phyloP scores from a whole-genome alignment of 2,888 invertebrate species.

The Escarpia spicata region DNA sequence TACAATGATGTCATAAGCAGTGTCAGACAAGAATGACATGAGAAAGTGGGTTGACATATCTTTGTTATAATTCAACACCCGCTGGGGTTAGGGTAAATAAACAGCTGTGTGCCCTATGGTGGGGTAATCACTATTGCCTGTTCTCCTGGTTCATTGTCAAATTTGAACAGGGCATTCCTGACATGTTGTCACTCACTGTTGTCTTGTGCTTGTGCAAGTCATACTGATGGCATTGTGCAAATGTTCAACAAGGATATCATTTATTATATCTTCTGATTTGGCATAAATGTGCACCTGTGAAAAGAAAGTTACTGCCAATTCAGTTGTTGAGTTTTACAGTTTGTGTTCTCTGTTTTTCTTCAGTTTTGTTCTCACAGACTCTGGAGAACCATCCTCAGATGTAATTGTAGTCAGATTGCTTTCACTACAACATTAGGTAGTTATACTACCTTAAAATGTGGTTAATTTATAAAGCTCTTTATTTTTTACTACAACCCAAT shows the following conservation, averaged over 20 bases:
- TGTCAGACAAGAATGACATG: not conserved
- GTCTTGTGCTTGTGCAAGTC: not conserved
- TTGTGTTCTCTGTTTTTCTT: no score
- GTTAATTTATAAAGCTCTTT: no score
- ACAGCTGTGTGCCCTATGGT: not conserved
- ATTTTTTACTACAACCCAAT: no score
- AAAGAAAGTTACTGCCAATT: no score
- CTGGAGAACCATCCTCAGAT: no score
- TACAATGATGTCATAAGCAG: not conserved
- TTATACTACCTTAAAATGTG: no score
- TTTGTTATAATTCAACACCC: not conserved
- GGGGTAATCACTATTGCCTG: not conserved
- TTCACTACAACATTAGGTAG: no score
- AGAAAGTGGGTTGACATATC: not conserved
- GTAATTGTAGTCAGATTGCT: no score
- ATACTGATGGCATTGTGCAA: not conserved
- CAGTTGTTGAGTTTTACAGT: no score
- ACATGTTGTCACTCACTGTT: not conserved
- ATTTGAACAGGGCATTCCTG: not conserved
- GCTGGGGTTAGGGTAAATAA: not conserved
- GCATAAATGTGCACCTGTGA: no score
- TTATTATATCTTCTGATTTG: no score
- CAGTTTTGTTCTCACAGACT: no score
- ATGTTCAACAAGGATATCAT: not conserved
- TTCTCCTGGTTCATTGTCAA: not conserved